Evolutionary conservation across 2,113 vertebrate species (phyloP).

Genomic region (Pollachius pollachius): DNA sequence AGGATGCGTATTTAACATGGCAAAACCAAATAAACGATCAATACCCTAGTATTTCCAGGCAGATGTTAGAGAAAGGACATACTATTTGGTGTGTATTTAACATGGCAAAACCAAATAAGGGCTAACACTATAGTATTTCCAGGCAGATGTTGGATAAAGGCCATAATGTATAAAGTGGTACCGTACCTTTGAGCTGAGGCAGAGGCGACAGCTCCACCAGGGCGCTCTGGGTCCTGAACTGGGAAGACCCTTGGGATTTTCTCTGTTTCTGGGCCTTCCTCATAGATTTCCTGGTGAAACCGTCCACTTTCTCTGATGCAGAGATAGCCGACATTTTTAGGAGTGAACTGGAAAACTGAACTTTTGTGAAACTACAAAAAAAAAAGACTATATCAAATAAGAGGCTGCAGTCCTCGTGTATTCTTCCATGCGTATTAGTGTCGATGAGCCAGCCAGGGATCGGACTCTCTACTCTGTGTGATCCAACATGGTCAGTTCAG

Average conservation of each 20-base stretch:
- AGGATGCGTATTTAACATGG: no score
- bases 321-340: slow-evolving; percentile 89
- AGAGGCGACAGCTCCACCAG: slow-evolving; percentile 87
- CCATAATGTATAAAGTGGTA: slow-evolving; percentile 22
- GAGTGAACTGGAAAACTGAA: slow-evolving; percentile 37
- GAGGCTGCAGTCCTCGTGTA: slow-evolving; percentile 32
- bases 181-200: slow-evolving; percentile 91
- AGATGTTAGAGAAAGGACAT: slow-evolving; percentile 12
- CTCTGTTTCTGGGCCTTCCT: slow-evolving; percentile 94
- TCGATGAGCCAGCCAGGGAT: slow-evolving; percentile 8
- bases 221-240: slow-evolving; percentile 86
- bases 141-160: no score
- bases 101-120: no score
- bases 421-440: slow-evolving; percentile 35
- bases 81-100: background rate
- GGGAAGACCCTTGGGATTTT: slow-evolving; percentile 91
- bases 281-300: slow-evolving; percentile 96
- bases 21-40: background rate
- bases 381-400: slow-evolving; percentile 22
- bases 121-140: no score
- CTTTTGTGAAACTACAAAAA: slow-evolving; percentile 21
- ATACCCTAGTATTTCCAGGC: slow-evolving; percentile 30
- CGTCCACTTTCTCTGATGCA: slow-evolving; percentile 97
- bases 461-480: slow-evolving; percentile 36
- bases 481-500: slow-evolving; percentile 49